These are phyloP conservation scores for Panagrolaimus sp. DNA, from an alignment of 1,140 invertebrate species.

Conservation along the genomic window DNA sequence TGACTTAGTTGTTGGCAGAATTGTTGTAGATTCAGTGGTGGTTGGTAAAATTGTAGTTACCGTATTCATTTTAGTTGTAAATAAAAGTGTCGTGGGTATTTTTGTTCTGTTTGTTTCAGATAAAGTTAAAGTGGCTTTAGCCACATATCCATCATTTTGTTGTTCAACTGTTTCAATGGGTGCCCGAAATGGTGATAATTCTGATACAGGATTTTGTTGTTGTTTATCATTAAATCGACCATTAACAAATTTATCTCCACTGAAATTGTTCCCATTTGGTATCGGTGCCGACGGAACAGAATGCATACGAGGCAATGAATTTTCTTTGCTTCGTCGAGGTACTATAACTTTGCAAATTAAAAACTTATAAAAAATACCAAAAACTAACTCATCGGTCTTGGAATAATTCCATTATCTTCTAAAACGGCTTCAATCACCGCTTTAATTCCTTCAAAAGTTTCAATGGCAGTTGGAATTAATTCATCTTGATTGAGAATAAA, in stretches of 20 bases:
- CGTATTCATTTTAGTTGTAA: conserved; percentile 72
- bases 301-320: background rate
- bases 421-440: conserved; percentile 47
- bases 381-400: background rate
- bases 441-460: conserved; percentile 68
- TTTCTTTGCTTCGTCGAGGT: background rate
- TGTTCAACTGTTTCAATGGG: conserved; percentile 66
- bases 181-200: background rate
- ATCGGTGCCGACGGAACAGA: conserved; percentile 6
- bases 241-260: background rate
- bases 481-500: conserved; percentile 64
- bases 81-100: too few relatives aligned
- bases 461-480: conserved; percentile 69
- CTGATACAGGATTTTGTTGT: background rate
- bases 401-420: conserved; percentile 24
- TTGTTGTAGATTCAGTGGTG: conserved; percentile 92
- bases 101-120: too few relatives aligned
- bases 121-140: too few relatives aligned
- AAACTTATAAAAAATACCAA: background rate
- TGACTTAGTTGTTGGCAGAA: conserved; percentile 80
- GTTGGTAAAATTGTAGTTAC: conserved; percentile 94
- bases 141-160: too few relatives aligned
- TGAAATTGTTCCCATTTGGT: background rate
- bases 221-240: background rate
- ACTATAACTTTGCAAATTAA: conserved; percentile 3